Percentiles rank a stretch among this genome's conserved stretches.
These are phyloP conservation scores for Distichodus sexfasciatus DNA, from an alignment of 2,797 vertebrate genomes.

Conservation along the genomic window DNA sequence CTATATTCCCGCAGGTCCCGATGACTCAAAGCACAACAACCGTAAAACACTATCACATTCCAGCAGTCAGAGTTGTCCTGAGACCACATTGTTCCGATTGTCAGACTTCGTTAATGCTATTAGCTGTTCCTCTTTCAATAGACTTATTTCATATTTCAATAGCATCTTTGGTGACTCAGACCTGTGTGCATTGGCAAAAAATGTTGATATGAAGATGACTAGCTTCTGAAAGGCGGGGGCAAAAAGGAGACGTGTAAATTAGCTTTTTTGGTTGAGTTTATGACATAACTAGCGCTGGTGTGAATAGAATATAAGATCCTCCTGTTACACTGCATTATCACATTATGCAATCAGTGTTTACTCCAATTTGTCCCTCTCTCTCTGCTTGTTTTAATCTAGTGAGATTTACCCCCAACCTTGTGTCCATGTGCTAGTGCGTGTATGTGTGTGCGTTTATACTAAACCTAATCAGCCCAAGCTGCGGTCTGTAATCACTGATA, in stretches of 20 bases:
- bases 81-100: too few relatives aligned
- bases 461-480: slow-evolving; percentile 21
- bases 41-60: too few relatives aligned
- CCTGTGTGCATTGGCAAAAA: too few relatives aligned
- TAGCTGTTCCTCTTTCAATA: too few relatives aligned
- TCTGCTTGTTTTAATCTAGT: slow-evolving; percentile 20
- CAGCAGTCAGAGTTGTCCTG: too few relatives aligned
- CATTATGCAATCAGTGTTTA: slow-evolving; percentile 11
- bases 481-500: slow-evolving; percentile 24
- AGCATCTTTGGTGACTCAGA: too few relatives aligned
- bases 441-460: slow-evolving; percentile 5
- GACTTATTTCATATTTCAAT: too few relatives aligned
- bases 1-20: slow-evolving; percentile 23
- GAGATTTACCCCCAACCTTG: slow-evolving; percentile 17
- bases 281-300: not conserved
- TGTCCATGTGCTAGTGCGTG: not conserved
- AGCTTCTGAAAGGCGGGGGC: too few relatives aligned
- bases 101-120: too few relatives aligned
- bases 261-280: too few relatives aligned
- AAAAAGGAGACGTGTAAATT: too few relatives aligned
- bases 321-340: not conserved
- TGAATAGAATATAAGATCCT: not conserved
- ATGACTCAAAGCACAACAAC: slow-evolving; percentile 18
- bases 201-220: too few relatives aligned
- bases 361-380: slow-evolving; percentile 1